Base-by-base conservation (phyloP, 2,113 vertebrate species). In the Corythornis madagascariensis region DNA sequence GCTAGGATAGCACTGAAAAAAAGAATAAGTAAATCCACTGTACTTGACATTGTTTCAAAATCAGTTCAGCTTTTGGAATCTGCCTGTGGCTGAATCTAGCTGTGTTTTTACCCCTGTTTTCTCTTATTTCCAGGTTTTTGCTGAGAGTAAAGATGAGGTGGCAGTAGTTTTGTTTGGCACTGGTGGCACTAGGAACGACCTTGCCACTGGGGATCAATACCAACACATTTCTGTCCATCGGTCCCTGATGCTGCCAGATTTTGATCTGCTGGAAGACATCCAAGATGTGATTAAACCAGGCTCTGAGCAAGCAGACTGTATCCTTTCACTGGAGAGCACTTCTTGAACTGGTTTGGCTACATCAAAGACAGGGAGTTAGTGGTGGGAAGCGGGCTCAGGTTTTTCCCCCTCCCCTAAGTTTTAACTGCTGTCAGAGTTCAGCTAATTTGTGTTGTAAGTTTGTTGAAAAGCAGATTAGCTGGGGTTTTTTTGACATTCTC, bases 111-210 rank as follows among this genome's bases (percentile, higher is more conserved):
- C 57, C 26, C 56, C 9, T 88, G 24, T 71, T 78, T 77, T 91
- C 42, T 89, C 6, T 75, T 75, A 16, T 86, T 55, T 92, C 29
- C 93, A 99, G 99, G 98, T 99, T 75, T 99, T 99, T 98, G 98
- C 98, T 86, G 99, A 99, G 94, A 98, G 95, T 79, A 99, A 99
- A 93, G 99, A 99, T 95, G 99, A 99, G 90, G 64, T 99, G 0
- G 98, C 98, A 40, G 92, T 99, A 72, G 99, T 99, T 63, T 96
- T 99, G 61, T 99, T 99, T 95, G 99, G 99, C 56, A 99, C 99
- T 5, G 97, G 99, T 22, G 81, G 79, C 59, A 99, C 99, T 4
- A 69, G 96, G 33, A 99, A 99, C 88, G 31, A 61, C 10, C 97
- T 99, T 72, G 98, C 97, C 56, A 57, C 47, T 47, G 96, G 88